Conservation (phyloP, 2,888 invertebrate genomes). For the Harpagoxenus sublaevis region DNA sequence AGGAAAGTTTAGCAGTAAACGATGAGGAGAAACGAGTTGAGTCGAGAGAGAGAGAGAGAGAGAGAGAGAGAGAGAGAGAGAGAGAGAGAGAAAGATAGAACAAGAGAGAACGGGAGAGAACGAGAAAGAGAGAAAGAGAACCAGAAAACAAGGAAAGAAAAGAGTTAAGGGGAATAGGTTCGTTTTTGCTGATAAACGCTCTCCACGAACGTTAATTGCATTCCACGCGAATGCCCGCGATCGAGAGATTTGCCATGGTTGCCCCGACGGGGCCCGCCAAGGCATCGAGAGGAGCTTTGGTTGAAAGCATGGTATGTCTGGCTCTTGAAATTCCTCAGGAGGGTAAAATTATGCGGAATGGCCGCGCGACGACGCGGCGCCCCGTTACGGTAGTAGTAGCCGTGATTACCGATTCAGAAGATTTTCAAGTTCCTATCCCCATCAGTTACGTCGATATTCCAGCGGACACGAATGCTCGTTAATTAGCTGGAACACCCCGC, state of each 20-base stretch:
- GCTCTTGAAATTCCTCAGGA: constrained; percentile 66
- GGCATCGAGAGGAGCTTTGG: constrained; percentile 50
- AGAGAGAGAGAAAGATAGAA: no score
- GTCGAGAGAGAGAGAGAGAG: background rate
- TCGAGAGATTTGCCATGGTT: constrained; percentile 77
- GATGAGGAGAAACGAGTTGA: constrained; percentile 54
- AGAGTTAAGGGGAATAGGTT: constrained; percentile 48
- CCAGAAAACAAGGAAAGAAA: constrained; percentile 34
- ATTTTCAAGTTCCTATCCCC: constrained; percentile 47
- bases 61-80: background rate
- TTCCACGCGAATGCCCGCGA: constrained; percentile 79
- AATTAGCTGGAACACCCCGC: constrained; percentile 68
- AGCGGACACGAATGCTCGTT: constrained; percentile 59
- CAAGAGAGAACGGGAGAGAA: constrained; percentile 15
- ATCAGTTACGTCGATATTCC: constrained; percentile 53
- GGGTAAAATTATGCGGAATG: constrained; percentile 68
- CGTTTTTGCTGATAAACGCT: constrained; percentile 72
- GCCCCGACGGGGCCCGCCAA: constrained; percentile 51
- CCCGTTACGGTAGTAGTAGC: constrained; percentile 53
- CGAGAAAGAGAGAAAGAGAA: background rate
- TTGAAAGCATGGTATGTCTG: constrained; percentile 62
- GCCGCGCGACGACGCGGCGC: constrained; percentile 43
- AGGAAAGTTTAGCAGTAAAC: constrained; percentile 70
- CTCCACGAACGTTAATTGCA: constrained; percentile 80
- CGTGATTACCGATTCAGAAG: constrained; percentile 58